A percentile compares a stretch with the other conserved stretches of the same genome.
Conservation (phyloP, 2,797 vertebrate genomes). For the Gymnoscopelus microlampas region DNA sequence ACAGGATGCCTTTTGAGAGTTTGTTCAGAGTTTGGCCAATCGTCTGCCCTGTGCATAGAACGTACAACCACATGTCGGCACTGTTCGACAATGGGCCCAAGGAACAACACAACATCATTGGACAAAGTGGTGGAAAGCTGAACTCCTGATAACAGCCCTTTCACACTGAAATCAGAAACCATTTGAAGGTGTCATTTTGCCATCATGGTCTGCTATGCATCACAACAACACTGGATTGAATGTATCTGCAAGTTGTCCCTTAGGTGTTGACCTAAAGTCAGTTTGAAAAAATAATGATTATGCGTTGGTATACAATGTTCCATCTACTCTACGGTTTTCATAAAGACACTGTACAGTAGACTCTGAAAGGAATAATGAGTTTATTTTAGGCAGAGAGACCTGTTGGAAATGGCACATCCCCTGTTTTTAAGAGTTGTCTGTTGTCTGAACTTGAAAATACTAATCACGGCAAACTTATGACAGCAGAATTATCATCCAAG, state of each 20-base stretch:
- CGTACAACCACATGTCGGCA: background rate
- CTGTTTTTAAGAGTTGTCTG: no score
- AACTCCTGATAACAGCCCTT: background rate
- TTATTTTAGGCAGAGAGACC: no score
- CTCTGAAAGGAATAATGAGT: no score
- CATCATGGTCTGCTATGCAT: slow-evolving; percentile 10
- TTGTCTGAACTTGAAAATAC: no score
- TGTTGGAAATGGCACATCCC: no score
- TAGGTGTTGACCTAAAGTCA: slow-evolving; percentile 27
- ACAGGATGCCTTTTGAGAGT: background rate
- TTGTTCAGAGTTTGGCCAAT: background rate
- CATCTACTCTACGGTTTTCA: no score
- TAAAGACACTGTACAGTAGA: no score
- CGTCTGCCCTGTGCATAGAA: slow-evolving; percentile 6
- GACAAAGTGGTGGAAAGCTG: background rate
- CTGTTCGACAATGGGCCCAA: background rate
- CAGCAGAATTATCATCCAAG: no score
- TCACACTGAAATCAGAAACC: slow-evolving; percentile 3
- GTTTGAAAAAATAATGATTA: background rate
- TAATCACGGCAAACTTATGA: no score
- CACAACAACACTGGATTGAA: slow-evolving; percentile 43
- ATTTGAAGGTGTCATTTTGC: background rate
- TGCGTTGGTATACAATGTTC: no score
- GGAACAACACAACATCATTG: background rate
- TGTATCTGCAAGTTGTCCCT: slow-evolving; percentile 46